Conservation (phyloP, 2,113 vertebrate genomes). For the Delphinus delphis region DNA sequence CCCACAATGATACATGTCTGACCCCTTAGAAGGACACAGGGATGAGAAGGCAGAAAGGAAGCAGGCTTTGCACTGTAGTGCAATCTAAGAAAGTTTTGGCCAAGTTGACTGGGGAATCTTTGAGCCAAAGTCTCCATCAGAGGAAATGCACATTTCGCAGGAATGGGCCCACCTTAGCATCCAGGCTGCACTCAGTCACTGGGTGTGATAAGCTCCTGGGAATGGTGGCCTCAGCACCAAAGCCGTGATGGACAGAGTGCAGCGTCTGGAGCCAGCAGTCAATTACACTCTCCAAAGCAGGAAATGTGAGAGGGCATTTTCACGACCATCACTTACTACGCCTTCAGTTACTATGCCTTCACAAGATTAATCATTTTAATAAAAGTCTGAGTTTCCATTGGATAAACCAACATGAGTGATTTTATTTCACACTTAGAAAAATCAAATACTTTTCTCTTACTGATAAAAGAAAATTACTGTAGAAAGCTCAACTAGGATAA, state of each 20-base stretch:
- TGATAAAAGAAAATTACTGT: neutral
- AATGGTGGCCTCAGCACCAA: neutral
- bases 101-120: neutral
- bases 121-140: neutral
- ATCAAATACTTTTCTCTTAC: neutral
- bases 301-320: neutral
- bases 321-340: neutral
- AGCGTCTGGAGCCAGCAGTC: neutral
- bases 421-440: neutral
- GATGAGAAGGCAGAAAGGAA: neutral
- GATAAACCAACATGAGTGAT: conserved; percentile 9
- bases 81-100: neutral
- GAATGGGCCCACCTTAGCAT: neutral
- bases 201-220: neutral
- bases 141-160: neutral
- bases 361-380: neutral
- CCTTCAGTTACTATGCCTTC: neutral
- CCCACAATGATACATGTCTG: neutral
- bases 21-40: neutral
- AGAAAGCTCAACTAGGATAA: conserved; percentile 13
- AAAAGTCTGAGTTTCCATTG: neutral
- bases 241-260: neutral
- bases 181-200: neutral
- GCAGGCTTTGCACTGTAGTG: neutral
- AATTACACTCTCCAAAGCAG: neutral